Evolutionary conservation across 1,140 invertebrate species (phyloP), one percentile per base, ranked within the genome.

Genomic region (Varroa destructor): DNA sequence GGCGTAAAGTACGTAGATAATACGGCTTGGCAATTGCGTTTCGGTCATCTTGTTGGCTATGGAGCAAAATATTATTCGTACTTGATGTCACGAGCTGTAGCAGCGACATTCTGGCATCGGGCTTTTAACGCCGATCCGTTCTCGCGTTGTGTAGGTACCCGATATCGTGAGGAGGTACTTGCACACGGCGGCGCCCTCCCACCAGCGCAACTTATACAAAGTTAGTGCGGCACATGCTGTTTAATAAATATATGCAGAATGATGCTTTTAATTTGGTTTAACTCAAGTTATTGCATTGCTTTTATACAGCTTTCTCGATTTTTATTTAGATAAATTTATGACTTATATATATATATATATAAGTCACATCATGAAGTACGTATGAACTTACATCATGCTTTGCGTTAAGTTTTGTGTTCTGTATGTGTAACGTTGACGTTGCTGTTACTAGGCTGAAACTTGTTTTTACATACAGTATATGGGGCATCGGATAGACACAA

Each of bases 41-140:
- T 99, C 83, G 89, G 91, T 72, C 96, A 99, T 81, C 81, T 99
- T 46, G 90, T 97, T 5, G 93, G 93, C 1, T 99, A 99, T 80
- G 96, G 95, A 46, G 93, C 93, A 0, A 97, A 96, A 81, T 99
- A 99, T 81, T 98, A 98, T 80, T 90, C 94, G 0, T 99, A 99
- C 81, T 81, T 97, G 64, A 88, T 97, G 77, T 97, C 95, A 0
- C 84, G 90, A 75, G 90, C 93, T 37, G 86, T 97, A 55, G 93
- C 95, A 0, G 89, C 90, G 43, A 87, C 87, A 82, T 93, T 96
- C 74, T 99, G 95, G 94, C 86, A 91, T 76, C 85, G 85, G 36
- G 88, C 88, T 77, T 97, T 99, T 77, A 83, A 87, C 77, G 77
- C 82, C 0, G 86, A 94, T 79, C 94, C 95, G 0, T 86, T 97